Conservation (phyloP, 2,113 vertebrate species). For the Amazona vittata region DNA sequence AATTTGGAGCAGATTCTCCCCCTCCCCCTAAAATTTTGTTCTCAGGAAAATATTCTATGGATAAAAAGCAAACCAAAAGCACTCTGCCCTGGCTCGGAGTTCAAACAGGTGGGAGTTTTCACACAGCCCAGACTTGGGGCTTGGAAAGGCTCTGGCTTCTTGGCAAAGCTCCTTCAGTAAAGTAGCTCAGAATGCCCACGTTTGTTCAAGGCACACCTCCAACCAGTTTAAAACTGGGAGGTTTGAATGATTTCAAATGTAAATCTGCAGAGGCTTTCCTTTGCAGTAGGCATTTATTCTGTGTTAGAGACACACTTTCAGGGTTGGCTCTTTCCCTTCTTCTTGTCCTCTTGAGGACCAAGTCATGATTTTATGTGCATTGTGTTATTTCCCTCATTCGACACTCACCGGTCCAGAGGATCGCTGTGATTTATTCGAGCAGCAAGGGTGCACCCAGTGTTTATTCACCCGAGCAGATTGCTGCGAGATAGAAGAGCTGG, state of each 20-base stretch:
- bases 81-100: not conserved
- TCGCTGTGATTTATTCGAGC: not conserved
- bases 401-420: not conserved
- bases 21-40: constrained; percentile 22
- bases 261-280: not conserved
- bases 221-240: not conserved
- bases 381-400: accelerated
- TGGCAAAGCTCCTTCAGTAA: not conserved
- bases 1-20: constrained; percentile 7
- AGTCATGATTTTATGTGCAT: not conserved
- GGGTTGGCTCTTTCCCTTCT: not conserved
- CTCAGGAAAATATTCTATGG: constrained; percentile 38
- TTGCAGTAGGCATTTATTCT: not conserved
- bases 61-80: constrained; percentile 49
- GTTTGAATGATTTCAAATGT: not conserved
- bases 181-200: not conserved
- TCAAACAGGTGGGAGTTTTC: constrained; percentile 38
- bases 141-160: constrained; percentile 29
- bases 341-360: not conserved
- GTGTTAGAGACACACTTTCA: not conserved
- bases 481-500: not conserved
- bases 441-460: not conserved
- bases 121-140: constrained; percentile 27
- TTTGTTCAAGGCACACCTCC: not conserved
- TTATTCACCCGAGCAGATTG: not conserved